Evolutionary conservation across 2,113 vertebrate species (phyloP), one percentile per base, ranked within the genome.

Genomic region (Cinclus cinclus): DNA sequence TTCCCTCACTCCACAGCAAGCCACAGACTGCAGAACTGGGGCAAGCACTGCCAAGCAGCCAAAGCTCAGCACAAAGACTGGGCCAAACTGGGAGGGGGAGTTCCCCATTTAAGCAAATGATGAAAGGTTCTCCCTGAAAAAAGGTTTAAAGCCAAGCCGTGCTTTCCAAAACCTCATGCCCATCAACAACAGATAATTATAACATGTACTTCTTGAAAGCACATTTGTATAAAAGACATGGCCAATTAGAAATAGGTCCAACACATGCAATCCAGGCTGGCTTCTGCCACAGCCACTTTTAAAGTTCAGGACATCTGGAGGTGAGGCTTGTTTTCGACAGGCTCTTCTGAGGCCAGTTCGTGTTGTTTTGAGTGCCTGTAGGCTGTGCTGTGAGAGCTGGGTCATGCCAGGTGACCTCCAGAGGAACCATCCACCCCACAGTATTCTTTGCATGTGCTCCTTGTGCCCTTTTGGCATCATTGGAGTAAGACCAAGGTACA

Each of bases 21-120:
- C 19, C 76, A 18, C 1, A 35, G 42, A 19, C 31, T 2, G 2
- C 52, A 79, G 62, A 55, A 39, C 22, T 1, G 3, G 15, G 55
- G 17, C 1, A 2, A 68, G 52, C 30, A 53, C 65, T 0, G 0
- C 17, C 1, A 1, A n/a, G 41, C 11, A 89, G 33, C 58, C 77
- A 42, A 63, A 81, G 15, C 30, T 56, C 59, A 60, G 53, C 67
- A 69, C n/a, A 53, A 59, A 30, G 15, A 50, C 11, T 25, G 39
- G 2, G 7, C 1, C 1, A 27, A 5, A 68, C 53, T 39, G 18
- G 23, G 55, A 5, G 11, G 2, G 4, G 3, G 25, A 23, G 35
- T 4, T 83, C 24, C 19, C 39, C 9, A 4, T 42, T 50, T 55
- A 76, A 76, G 77, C 20, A 67, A 74, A 86, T 6, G 1, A 37